These are phyloP conservation scores for Andrena bicolor DNA, from an alignment of 2,888 invertebrate genomes.

Conservation along the genomic window DNA sequence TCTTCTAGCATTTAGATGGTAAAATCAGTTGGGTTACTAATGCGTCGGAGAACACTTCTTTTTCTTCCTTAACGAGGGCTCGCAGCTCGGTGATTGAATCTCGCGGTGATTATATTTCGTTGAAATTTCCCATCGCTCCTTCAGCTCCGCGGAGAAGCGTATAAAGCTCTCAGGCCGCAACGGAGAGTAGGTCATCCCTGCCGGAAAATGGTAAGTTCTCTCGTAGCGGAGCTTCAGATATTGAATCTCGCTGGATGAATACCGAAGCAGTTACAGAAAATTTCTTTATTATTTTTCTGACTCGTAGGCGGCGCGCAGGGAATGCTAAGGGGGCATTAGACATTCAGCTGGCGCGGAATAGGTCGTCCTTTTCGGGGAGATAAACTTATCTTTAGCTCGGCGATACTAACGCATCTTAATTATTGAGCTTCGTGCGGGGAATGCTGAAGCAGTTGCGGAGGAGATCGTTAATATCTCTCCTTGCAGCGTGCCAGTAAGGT, in stretches of 20 bases:
- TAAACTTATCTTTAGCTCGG: constrained; percentile 1
- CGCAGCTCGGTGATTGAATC: neutral
- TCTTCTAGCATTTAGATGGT: neutral
- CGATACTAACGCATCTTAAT: neutral
- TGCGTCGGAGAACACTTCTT: neutral
- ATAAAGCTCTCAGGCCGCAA: neutral
- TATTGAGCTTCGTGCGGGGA: constrained; percentile 13
- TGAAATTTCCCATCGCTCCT: neutral
- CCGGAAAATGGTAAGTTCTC: neutral
- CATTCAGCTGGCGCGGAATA: neutral
- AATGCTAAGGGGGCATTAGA: constrained; percentile 17
- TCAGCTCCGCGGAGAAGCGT: neutral
- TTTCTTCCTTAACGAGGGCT: neutral
- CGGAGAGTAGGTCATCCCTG: constrained; percentile 20
- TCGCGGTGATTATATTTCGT: constrained; percentile 1
- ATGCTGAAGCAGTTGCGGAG: neutral
- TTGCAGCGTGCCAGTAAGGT: neutral
- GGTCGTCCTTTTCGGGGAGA: neutral
- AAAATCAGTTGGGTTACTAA: too few relatives aligned
- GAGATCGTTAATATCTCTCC: neutral
- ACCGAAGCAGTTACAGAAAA: constrained; percentile 7
- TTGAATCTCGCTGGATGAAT: constrained; percentile 40
- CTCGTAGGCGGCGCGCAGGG: neutral
- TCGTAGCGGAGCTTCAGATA: constrained; percentile 12
- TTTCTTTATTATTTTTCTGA: constrained; percentile 15